Percentiles rank a stretch among this genome's conserved stretches.
These are phyloP conservation scores for Psilopsiagon aurifrons DNA, from an alignment of 2,113 vertebrate species.

Conservation along the genomic window DNA sequence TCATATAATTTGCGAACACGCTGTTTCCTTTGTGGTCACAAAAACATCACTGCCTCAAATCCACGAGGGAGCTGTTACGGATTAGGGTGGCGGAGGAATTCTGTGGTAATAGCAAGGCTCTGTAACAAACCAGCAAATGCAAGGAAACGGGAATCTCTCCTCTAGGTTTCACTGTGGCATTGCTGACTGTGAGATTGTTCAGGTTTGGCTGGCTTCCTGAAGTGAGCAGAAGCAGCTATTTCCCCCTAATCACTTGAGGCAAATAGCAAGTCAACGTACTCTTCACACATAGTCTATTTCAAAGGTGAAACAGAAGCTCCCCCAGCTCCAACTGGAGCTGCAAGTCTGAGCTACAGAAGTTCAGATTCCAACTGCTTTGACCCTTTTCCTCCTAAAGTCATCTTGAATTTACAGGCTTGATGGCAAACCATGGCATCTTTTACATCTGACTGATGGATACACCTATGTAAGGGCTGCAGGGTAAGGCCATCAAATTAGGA, in stretches of 20 bases:
- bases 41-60: neutral
- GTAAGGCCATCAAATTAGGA: neutral
- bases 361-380: neutral
- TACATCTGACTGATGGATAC: neutral
- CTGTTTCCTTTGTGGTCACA: constrained; percentile 7
- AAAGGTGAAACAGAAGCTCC: neutral
- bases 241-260: neutral
- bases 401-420: neutral
- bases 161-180: neutral
- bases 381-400: neutral
- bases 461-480: neutral
- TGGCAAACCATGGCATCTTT: neutral
- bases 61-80: neutral
- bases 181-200: neutral
- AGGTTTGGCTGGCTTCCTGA: neutral
- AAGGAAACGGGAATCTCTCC: neutral
- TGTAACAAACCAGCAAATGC: neutral
- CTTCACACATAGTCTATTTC: neutral
- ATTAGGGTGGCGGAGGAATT: fast-evolving
- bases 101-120: neutral
- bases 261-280: neutral
- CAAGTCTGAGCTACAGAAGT: neutral
- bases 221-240: neutral
- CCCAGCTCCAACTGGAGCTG: neutral
- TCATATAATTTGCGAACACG: neutral